Evolutionary conservation across 2,113 vertebrate genomes (phyloP).

Genomic region (Myiagra hebetior): DNA sequence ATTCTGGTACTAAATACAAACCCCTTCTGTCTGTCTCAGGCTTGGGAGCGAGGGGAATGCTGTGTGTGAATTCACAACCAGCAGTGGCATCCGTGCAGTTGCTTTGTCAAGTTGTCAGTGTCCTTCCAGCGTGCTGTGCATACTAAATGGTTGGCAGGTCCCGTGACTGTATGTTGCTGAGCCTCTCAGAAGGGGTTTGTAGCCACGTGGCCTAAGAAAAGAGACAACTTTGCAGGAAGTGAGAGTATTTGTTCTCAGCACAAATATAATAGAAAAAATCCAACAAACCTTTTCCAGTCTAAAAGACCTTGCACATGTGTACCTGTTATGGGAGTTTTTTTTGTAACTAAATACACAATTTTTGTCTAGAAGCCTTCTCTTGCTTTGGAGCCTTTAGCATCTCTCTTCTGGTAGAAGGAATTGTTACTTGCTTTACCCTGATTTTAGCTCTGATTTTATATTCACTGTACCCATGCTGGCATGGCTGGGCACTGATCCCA

Average conservation of each 20-base stretch:
- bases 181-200: background rate
- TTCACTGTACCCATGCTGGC: fast-evolving
- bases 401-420: background rate
- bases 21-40: background rate
- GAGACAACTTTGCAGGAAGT: background rate
- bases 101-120: background rate
- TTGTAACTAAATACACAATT: background rate
- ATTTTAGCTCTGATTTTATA: background rate
- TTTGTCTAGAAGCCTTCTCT: background rate
- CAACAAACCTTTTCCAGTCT: background rate
- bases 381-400: background rate
- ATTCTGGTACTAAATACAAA: background rate
- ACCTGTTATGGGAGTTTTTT: fast-evolving
- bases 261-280: background rate
- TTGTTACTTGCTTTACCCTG: fast-evolving
- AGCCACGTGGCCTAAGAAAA: background rate
- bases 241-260: background rate
- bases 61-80: background rate
- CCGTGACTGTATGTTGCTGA: fast-evolving
- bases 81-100: background rate
- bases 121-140: background rate
- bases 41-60: background rate
- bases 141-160: background rate
- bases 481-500: background rate
- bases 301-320: background rate